phyloP scores from a whole-genome alignment of 2,113 vertebrate genomes.

The Rhabdornis inornatus region DNA sequence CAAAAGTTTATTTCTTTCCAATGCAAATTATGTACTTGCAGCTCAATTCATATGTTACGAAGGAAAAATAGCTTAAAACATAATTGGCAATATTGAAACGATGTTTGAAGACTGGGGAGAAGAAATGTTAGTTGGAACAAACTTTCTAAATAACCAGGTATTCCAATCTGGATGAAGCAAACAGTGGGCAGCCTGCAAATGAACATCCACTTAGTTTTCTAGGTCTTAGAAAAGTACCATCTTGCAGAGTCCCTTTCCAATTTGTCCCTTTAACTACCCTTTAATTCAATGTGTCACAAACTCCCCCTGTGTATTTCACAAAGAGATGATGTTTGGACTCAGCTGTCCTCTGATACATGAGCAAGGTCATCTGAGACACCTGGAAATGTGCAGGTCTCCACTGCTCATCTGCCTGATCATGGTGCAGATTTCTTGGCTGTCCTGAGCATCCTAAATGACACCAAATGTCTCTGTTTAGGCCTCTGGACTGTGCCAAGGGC shows the following conservation, averaged over 20 bases:
- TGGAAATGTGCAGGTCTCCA: neutral
- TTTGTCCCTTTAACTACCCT: neutral
- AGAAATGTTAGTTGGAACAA: neutral
- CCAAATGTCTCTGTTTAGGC: neutral
- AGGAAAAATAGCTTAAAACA: neutral
- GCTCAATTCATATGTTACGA: neutral
- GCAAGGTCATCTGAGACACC: neutral
- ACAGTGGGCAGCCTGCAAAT: accelerated
- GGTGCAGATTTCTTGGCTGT: neutral
- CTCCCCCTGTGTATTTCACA: neutral
- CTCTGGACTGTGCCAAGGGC: neutral
- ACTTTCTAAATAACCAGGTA: neutral
- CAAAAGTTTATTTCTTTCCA: neutral
- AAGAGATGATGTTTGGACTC: neutral
- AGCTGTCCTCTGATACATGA: neutral
- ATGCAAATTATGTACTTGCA: neutral
- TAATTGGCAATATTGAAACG: neutral
- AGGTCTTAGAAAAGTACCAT: neutral
- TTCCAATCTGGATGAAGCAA: neutral
- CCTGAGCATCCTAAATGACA: neutral
- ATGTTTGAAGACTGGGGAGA: neutral
- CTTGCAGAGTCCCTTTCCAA: neutral
- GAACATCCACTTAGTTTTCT: neutral
- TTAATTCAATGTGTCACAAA: neutral
- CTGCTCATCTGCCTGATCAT: neutral